Conservation (phyloP, 2,113 vertebrate species). For the Panthera leo region DNA sequence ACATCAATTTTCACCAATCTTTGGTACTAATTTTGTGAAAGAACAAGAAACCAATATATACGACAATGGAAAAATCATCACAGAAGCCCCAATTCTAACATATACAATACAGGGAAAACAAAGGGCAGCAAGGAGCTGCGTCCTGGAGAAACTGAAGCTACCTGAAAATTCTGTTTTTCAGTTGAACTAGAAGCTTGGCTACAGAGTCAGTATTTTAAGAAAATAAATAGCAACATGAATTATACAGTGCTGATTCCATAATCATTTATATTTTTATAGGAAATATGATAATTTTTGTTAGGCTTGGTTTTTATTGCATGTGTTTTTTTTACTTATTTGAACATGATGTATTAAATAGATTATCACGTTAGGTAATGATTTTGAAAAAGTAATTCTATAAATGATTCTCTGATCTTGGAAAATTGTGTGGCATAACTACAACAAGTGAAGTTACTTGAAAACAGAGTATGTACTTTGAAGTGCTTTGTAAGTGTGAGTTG, state of each 20-base stretch:
- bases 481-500: neutral
- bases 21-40: slow-evolving; percentile 1
- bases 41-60: neutral
- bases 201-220: neutral
- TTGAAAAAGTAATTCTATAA: neutral
- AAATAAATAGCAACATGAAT: neutral
- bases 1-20: neutral
- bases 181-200: neutral
- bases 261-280: neutral
- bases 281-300: neutral
- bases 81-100: neutral
- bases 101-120: neutral
- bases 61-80: neutral
- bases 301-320: neutral
- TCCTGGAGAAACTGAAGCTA: neutral
- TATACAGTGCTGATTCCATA: neutral
- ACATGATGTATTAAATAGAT: neutral
- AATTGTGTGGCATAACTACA: neutral
- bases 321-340: neutral
- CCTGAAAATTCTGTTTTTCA: neutral
- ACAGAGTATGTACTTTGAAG: neutral
- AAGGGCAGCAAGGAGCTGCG: neutral
- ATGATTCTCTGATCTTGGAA: neutral
- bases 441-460: neutral
- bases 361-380: neutral